Evolutionary conservation across 2,113 vertebrate species (phyloP).

Genomic region (Illadopsis cleaveri): DNA sequence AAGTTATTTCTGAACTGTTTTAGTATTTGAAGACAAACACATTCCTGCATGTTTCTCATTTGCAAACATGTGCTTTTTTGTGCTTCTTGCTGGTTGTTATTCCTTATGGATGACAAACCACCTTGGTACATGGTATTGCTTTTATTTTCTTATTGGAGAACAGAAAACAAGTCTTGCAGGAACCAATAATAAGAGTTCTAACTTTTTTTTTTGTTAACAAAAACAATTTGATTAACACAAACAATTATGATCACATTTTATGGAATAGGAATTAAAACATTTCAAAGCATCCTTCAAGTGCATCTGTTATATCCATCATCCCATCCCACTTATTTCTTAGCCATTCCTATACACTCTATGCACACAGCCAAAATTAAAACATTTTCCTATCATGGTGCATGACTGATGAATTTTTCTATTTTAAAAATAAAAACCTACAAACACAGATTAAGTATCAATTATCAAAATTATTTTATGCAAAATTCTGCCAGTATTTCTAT

Average conservation of each 20-base stretch:
- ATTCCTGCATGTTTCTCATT: neutral
- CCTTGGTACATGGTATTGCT: neutral
- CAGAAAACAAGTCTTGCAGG: neutral
- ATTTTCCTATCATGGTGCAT: neutral
- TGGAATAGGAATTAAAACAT: neutral
- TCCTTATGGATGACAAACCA: neutral
- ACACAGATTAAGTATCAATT: neutral
- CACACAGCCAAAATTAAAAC: neutral
- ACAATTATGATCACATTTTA: neutral
- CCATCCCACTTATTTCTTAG: neutral
- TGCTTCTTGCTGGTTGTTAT: neutral
- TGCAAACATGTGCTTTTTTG: neutral
- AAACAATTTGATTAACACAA: neutral
- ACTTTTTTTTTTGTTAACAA: neutral
- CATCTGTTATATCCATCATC: neutral
- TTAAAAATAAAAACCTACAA: neutral
- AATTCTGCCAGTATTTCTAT: neutral
- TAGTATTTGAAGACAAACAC: neutral
- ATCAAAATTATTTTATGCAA: neutral
- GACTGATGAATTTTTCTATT: neutral
- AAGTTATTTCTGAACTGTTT: neutral
- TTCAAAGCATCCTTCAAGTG: neutral
- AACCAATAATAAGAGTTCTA: neutral
- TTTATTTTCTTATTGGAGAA: neutral
- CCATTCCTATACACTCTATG: neutral